Conservation (phyloP, 30 jellyfish, hydroid and myxozoan species). For the Pelagia noctiluca region DNA sequence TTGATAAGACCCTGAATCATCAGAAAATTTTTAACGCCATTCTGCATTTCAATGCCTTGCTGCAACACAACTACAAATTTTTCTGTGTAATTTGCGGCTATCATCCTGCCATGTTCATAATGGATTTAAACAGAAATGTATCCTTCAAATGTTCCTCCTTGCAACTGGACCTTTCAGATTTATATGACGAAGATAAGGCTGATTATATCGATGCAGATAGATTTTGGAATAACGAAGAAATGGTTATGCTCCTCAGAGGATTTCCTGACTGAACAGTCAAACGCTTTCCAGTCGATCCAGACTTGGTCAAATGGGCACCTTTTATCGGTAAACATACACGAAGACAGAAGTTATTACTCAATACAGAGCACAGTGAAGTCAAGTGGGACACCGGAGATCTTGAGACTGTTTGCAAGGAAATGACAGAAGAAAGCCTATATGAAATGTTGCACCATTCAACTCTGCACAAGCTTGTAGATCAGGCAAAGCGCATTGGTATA, state of each 20-base stretch:
- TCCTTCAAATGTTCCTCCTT: slow-evolving; percentile 23
- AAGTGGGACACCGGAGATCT: slow-evolving; percentile 19
- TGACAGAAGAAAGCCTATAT: slow-evolving; percentile 54
- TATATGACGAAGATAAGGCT: slow-evolving; percentile 19
- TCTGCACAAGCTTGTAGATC: slow-evolving; percentile 2
- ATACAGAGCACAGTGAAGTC: slow-evolving; percentile 57
- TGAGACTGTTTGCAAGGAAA: slow-evolving; percentile 32
- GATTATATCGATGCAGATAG: slow-evolving; percentile 29
- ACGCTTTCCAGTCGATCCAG: slow-evolving; percentile 15
- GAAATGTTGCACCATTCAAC: slow-evolving; percentile 13
- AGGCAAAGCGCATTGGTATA: slow-evolving; percentile 36
- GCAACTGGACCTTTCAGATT: background rate
- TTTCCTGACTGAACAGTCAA: slow-evolving; percentile 4
- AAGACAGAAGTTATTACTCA: background rate
- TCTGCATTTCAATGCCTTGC: slow-evolving; percentile 39
- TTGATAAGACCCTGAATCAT: background rate
- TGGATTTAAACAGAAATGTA: slow-evolving; percentile 60
- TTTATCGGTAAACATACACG: slow-evolving; percentile 40
- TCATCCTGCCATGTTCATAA: slow-evolving; percentile 29
- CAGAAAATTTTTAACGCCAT: slow-evolving; percentile 32
- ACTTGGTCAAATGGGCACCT: slow-evolving; percentile 61
- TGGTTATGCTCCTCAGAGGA: slow-evolving; percentile 22
- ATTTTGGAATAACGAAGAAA: slow-evolving; percentile 52
- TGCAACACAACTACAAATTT: slow-evolving; percentile 10
- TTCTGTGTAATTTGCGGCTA: slow-evolving; percentile 39